These are phyloP conservation scores for Cheilosia vernalis DNA, from an alignment of 2,888 invertebrate genomes.

Conservation along the genomic window DNA sequence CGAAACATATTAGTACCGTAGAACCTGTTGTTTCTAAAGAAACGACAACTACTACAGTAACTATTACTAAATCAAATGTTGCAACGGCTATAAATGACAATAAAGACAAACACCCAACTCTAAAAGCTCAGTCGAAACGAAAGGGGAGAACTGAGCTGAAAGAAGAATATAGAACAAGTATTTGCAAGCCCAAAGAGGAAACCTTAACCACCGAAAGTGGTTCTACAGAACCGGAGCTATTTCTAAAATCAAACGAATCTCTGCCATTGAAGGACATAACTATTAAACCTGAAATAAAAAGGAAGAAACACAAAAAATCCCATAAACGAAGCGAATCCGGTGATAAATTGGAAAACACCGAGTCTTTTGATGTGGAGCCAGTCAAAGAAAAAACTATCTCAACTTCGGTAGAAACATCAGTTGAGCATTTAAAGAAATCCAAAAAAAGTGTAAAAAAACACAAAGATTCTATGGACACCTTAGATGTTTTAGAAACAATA, in stretches of 20 bases:
- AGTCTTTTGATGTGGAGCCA: constrained; percentile 59
- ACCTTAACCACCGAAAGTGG: constrained; percentile 10
- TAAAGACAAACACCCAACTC: constrained; percentile 47
- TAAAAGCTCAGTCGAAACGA: constrained; percentile 45
- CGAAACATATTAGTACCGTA: constrained; percentile 60
- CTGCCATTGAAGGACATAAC: constrained; percentile 16
- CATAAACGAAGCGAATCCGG: constrained; percentile 16
- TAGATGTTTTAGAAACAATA: not conserved
- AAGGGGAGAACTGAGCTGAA: constrained; percentile 62
- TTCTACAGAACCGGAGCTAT: constrained; percentile 9
- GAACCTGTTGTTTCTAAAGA: constrained; percentile 65
- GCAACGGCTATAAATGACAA: constrained; percentile 41
- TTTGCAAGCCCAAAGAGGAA: constrained; percentile 26
- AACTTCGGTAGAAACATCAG: not conserved
- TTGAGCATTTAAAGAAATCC: constrained; percentile 6
- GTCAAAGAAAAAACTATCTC: constrained; percentile 8
- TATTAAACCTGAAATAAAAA: constrained; percentile 80
- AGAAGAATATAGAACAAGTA: constrained; percentile 2
- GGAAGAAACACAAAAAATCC: constrained; percentile 77
- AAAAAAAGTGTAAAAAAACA: constrained; percentile 16
- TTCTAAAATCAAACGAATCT: not conserved
- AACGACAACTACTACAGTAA: constrained; percentile 52
- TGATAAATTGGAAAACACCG: not conserved
- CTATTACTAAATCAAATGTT: constrained; percentile 43
- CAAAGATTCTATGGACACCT: not conserved